A percentile compares a stretch with the other conserved stretches of the same genome.
These are phyloP conservation scores for Amiota communis DNA, from an alignment of 2,888 invertebrate species.

Conservation along the genomic window DNA sequence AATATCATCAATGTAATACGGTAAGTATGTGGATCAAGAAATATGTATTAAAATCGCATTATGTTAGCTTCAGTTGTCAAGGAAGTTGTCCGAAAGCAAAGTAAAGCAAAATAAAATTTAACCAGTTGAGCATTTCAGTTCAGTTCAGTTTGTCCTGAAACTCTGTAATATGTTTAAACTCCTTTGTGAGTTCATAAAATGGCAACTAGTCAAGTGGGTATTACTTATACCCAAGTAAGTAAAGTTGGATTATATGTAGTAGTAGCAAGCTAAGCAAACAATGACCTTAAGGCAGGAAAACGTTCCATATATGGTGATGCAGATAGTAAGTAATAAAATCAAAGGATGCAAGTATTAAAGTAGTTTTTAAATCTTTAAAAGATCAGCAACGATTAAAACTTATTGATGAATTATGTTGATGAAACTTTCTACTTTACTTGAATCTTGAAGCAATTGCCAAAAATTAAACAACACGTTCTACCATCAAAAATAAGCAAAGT, in stretches of 20 bases:
- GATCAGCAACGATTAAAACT: no score
- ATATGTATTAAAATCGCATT: conserved; percentile 50
- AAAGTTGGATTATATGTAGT: not conserved
- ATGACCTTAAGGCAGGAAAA: not conserved
- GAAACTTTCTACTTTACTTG: not conserved
- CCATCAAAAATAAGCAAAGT: not conserved
- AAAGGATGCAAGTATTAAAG: no score
- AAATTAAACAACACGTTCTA: not conserved
- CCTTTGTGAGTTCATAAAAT: not conserved
- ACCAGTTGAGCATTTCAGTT: not conserved
- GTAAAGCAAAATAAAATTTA: conserved; percentile 22
- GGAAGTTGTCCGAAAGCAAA: not conserved
- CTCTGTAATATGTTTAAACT: no score
- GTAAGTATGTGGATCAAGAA: not conserved
- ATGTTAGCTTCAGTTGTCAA: conserved; percentile 61
- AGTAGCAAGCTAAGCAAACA: not conserved
- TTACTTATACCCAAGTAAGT: no score
- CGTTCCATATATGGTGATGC: not conserved
- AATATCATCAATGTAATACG: not conserved
- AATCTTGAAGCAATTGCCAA: not conserved
- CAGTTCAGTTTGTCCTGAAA: not conserved
- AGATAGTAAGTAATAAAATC: not conserved
- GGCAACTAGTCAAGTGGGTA: not conserved
- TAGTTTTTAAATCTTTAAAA: no score
- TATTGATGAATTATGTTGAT: no score